phyloP scores from a whole-genome alignment of 92 coral and sea anemone genomes.

The Hydrozoanthus gracilis region DNA sequence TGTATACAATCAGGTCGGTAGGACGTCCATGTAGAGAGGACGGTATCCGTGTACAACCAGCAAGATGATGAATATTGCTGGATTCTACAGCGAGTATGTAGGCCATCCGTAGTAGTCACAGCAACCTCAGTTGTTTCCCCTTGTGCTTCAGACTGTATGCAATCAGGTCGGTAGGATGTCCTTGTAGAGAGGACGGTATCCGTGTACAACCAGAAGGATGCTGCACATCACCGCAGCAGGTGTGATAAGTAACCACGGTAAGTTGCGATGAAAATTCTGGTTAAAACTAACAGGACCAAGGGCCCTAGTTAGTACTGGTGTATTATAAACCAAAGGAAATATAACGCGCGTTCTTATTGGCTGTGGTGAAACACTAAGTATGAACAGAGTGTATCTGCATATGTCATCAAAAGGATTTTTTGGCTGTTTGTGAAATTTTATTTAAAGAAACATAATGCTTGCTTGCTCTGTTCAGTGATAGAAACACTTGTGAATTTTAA shows the following conservation, averaged over 20 bases:
- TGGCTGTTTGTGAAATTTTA: too few species aligned
- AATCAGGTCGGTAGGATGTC: conserved; percentile 11
- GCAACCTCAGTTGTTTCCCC: not conserved
- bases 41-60: conserved; percentile 7
- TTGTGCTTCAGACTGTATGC: not conserved
- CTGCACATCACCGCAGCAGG: conserved; percentile 32
- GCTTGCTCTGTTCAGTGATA: too few species aligned
- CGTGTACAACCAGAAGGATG: not conserved
- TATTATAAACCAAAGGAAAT: not conserved
- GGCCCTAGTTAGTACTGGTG: too few species aligned
- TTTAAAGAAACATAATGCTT: too few species aligned
- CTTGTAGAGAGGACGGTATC: conserved; percentile 1
- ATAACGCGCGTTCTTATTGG: too few species aligned
- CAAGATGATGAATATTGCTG: not conserved
- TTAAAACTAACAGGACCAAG: conserved; percentile 8
- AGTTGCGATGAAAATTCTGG: conserved; percentile 20
- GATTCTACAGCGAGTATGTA: not conserved
- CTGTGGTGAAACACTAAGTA: too few species aligned
- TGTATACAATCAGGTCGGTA: not conserved
- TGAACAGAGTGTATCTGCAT: too few species aligned
- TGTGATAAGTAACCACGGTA: conserved; percentile 28
- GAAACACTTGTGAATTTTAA: too few species aligned
- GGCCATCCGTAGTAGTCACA: not conserved
- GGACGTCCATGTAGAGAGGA: not conserved
- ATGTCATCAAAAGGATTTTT: too few species aligned